Conservation (phyloP, 2,113 vertebrate species). For the Oncorhynchus clarkii region DNA sequence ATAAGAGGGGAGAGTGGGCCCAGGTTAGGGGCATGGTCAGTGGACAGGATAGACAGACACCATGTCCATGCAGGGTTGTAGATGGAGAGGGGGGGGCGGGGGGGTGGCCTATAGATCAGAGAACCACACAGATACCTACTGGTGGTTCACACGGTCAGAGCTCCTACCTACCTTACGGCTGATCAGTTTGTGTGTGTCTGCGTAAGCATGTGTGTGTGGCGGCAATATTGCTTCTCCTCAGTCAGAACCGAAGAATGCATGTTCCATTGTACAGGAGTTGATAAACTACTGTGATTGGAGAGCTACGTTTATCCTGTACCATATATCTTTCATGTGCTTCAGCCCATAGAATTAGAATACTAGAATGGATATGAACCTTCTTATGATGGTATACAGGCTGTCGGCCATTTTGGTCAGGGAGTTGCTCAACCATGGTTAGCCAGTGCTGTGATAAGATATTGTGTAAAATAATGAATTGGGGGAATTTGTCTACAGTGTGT, state of each 20-base stretch:
- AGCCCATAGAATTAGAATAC: no score
- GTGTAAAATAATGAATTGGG: no score
- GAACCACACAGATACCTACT: conserved; percentile 19
- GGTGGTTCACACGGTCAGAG: conserved; percentile 27
- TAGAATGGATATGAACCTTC: no score
- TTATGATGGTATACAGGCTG: no score
- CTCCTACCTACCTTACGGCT: conserved; percentile 22
- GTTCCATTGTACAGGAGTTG: conserved; percentile 42
- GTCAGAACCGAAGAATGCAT: conserved; percentile 51
- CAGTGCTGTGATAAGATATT: no score
- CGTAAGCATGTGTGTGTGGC: conserved; percentile 17
- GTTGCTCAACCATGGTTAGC: no score
- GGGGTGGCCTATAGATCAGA: conserved; percentile 10
- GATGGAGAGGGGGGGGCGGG: conserved; percentile 22
- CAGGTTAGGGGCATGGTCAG: conserved; percentile 6
- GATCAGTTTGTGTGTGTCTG: conserved; percentile 12
- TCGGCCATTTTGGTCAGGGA: no score
- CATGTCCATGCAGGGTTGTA: conserved; percentile 46
- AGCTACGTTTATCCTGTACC: conserved; percentile 48
- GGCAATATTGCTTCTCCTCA: conserved; percentile 39
- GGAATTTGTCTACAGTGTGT: no score
- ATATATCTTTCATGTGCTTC: conserved; percentile 40
- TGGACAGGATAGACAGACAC: conserved; percentile 1
- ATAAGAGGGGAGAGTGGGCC: conserved; percentile 11
- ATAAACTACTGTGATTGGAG: conserved; percentile 46